These are phyloP conservation scores for Cariama cristata DNA, from an alignment of 2,113 vertebrate species.

Conservation along the genomic window DNA sequence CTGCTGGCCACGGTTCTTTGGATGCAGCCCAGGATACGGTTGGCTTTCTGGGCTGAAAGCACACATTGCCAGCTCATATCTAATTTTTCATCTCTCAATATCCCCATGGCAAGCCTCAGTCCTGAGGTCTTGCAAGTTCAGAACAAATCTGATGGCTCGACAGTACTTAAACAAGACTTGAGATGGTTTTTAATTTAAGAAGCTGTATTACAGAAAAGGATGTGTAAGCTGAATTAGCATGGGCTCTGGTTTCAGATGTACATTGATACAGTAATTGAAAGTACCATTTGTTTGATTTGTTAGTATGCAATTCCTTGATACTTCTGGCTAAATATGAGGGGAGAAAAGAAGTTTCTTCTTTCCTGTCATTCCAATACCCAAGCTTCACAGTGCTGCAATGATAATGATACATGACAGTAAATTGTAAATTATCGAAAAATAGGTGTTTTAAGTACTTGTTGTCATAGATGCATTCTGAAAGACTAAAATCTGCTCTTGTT, in stretches of 20 bases:
- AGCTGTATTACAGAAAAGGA: background rate
- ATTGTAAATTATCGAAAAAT: background rate
- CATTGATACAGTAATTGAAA: background rate
- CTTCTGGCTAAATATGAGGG: background rate
- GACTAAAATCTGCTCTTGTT: background rate
- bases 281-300: background rate
- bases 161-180: background rate
- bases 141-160: background rate
- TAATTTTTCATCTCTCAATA: background rate
- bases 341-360: background rate
- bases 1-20: background rate
- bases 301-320: background rate
- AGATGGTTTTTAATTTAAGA: background rate
- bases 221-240: background rate
- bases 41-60: background rate
- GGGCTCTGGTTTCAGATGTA: background rate
- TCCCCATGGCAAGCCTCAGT: background rate
- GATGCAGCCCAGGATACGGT: background rate
- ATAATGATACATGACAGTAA: background rate
- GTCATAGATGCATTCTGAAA: background rate
- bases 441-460: background rate
- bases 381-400: background rate
- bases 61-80: background rate
- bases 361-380: background rate
- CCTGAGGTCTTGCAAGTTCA: background rate